Conservation (phyloP, 2,888 invertebrate genomes). For the Ochropleura leucogaster region DNA sequence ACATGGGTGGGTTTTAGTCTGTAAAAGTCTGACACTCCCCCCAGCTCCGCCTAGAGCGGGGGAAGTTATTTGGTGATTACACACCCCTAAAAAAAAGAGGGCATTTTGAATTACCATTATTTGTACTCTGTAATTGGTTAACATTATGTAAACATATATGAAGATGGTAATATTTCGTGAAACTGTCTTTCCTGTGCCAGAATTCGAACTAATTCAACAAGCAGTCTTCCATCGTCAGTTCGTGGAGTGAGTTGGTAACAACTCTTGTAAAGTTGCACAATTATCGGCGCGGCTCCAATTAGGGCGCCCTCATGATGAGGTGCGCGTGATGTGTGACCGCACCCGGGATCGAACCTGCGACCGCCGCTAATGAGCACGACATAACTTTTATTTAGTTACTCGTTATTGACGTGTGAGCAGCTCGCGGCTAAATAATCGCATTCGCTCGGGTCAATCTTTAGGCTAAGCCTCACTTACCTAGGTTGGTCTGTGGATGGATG, state of each 20-base stretch:
- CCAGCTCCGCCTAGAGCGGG: no score
- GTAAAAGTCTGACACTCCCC: no score
- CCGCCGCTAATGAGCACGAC: conserved; percentile 30
- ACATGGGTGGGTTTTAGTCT: no score
- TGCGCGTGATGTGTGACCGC: conserved; percentile 58
- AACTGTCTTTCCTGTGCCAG: neutral
- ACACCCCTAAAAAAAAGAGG: no score
- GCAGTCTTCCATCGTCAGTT: neutral
- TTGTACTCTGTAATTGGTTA: neutral
- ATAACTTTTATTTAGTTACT: conserved; percentile 14
- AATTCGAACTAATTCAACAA: conserved; percentile 1
- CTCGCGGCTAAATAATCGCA: no score
- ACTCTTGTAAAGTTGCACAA: conserved; percentile 34
- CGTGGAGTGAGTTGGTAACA: conserved; percentile 7
- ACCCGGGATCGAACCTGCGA: conserved; percentile 15
- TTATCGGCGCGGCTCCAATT: conserved; percentile 43
- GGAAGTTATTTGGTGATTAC: no score
- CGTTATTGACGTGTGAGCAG: neutral
- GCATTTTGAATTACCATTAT: neutral
- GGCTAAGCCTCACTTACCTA: no score
- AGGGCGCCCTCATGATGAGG: conserved; percentile 41
- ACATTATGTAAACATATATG: neutral
- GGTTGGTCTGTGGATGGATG: no score
- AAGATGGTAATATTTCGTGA: neutral
- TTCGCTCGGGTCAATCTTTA: no score